Evolutionary conservation across 2,113 vertebrate species (phyloP).

Genomic region (Tylochromis polylepis): DNA sequence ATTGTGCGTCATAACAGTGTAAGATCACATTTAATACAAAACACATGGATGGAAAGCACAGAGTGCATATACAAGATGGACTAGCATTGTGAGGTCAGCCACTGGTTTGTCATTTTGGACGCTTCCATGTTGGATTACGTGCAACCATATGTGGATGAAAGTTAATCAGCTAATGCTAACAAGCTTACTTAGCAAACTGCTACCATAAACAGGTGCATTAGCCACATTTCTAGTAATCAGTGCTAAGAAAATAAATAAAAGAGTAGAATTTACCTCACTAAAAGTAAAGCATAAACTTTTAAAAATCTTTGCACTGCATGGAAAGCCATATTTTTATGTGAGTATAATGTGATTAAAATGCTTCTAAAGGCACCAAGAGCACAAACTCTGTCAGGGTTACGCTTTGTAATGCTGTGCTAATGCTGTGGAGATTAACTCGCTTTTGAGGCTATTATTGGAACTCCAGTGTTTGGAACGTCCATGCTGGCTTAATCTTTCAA

Average conservation of each 20-base stretch:
- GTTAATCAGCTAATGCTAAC: neutral
- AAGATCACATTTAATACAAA: neutral
- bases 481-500: neutral
- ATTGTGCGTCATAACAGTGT: fast-evolving
- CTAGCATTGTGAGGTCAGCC: neutral
- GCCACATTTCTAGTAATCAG: neutral
- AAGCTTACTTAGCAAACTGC: neutral
- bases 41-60: neutral
- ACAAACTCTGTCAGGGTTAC: neutral
- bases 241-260: neutral
- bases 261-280: fast-evolving
- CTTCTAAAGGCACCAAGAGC: fast-evolving
- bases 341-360: neutral
- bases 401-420: neutral
- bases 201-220: neutral
- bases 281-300: neutral
- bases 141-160: neutral
- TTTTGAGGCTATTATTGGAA: neutral
- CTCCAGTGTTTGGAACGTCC: neutral
- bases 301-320: neutral
- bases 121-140: neutral
- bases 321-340: neutral
- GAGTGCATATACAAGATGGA: neutral
- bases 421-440: neutral
- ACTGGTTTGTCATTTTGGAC: neutral